phyloP scores from a whole-genome alignment of 2,888 invertebrate genomes.

The Adelphocoris suturalis region DNA sequence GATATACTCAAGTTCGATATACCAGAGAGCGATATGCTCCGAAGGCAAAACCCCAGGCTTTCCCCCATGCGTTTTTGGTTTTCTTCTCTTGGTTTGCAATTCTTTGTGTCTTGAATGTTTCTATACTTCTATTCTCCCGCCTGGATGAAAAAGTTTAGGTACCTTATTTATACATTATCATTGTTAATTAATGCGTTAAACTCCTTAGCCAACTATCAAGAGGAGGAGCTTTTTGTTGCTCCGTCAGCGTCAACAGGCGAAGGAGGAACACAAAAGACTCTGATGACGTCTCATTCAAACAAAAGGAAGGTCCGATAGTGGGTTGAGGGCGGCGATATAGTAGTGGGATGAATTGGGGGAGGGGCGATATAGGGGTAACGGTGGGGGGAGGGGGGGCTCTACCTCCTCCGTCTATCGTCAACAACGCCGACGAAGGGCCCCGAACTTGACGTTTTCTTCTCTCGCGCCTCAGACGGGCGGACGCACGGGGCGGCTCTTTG shows the following conservation, averaged over 20 bases:
- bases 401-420: background rate
- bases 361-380: background rate
- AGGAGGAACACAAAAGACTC: background rate
- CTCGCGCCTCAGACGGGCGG: background rate
- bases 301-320: background rate
- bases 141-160: no score
- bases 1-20: no score
- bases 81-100: no score
- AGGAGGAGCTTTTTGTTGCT: background rate
- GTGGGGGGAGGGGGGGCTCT: background rate
- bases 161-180: no score
- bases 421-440: background rate
- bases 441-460: conserved; percentile 28
- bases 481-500: background rate
- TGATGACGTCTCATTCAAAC: conserved; percentile 3
- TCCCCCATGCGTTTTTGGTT: no score
- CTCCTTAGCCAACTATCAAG: no score
- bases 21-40: no score
- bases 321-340: background rate
- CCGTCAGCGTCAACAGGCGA: conserved; percentile 4
- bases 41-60: no score
- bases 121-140: no score
- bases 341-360: background rate
- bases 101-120: no score
- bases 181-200: no score